Evolutionary conservation across 2,113 vertebrate species (phyloP).

Genomic region (Phocoena phocoena): DNA sequence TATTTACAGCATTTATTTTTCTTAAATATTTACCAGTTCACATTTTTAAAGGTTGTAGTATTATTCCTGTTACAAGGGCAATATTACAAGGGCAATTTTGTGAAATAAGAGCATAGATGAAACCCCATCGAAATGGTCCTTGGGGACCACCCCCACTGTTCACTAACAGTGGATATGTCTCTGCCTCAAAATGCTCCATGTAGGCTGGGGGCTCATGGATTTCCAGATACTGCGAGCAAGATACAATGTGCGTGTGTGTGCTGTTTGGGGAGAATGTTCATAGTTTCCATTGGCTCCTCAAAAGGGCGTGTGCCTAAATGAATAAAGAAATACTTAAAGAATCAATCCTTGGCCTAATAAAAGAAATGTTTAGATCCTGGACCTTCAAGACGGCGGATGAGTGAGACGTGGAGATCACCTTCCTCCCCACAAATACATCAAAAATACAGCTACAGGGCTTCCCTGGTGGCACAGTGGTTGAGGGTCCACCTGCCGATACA

Average conservation of each 20-base stretch:
- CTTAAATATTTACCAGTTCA: not conserved
- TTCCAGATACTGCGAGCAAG: not conserved
- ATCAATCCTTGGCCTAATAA: not conserved
- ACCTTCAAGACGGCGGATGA: too few relatives aligned
- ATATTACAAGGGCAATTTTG: not conserved
- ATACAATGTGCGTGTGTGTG: rapidly evolving
- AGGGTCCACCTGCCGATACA: too few relatives aligned
- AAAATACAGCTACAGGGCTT: too few relatives aligned
- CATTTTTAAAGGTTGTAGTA: not conserved
- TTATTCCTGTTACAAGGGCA: not conserved
- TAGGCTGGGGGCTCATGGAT: not conserved
- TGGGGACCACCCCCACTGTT: not conserved
- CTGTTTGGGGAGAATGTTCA: not conserved
- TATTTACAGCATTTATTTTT: not conserved
- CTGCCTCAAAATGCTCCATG: not conserved
- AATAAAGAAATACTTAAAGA: not conserved
- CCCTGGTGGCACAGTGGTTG: too few relatives aligned
- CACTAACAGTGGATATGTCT: not conserved
- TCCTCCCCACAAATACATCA: too few relatives aligned
- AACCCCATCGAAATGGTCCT: not conserved
- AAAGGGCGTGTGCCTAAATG: not conserved
- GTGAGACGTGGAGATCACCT: too few relatives aligned
- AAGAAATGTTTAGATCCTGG: not conserved
- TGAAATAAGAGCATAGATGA: not conserved
- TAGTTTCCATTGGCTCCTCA: not conserved